These are phyloP conservation scores for Cyprichromis sp. DNA, from an alignment of 2,113 vertebrate species.

Conservation along the genomic window DNA sequence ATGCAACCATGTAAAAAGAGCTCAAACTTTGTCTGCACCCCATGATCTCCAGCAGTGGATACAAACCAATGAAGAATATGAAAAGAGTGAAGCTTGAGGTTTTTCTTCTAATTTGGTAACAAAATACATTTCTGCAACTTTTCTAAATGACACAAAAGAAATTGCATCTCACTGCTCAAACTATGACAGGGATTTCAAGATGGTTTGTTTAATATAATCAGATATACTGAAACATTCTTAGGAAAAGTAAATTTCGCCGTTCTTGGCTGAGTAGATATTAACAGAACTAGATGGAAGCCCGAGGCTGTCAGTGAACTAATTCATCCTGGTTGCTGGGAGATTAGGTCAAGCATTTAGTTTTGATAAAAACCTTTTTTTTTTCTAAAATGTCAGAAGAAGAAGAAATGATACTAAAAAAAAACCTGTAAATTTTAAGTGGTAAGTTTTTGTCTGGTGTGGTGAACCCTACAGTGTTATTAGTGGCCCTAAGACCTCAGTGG, in stretches of 20 bases:
- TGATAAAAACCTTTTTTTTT: not conserved
- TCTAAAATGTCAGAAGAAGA: not conserved
- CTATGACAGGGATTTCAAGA: not conserved
- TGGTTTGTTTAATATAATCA: not conserved
- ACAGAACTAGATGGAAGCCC: not conserved
- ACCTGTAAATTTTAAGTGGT: not conserved
- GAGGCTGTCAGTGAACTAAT: not conserved
- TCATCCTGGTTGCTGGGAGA: not conserved
- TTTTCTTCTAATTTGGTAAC: not conserved
- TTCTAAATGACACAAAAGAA: not conserved
- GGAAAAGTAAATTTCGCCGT: not conserved
- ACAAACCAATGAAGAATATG: not conserved
- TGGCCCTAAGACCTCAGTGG: constrained; percentile 60
- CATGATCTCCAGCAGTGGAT: not conserved
- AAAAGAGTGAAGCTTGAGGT: not conserved
- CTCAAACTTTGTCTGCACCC: not conserved
- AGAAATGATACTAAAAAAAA: not conserved
- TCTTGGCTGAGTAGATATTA: not conserved
- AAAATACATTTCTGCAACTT: not conserved
- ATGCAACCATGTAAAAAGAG: not conserved
- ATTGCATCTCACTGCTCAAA: not conserved
- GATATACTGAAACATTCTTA: not conserved
- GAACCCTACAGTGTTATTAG: constrained; percentile 40
- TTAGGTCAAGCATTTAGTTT: not conserved
- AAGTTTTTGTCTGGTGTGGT: not conserved